These are phyloP conservation scores for Rhea pennata DNA, from an alignment of 2,113 vertebrate genomes.

Conservation along the genomic window DNA sequence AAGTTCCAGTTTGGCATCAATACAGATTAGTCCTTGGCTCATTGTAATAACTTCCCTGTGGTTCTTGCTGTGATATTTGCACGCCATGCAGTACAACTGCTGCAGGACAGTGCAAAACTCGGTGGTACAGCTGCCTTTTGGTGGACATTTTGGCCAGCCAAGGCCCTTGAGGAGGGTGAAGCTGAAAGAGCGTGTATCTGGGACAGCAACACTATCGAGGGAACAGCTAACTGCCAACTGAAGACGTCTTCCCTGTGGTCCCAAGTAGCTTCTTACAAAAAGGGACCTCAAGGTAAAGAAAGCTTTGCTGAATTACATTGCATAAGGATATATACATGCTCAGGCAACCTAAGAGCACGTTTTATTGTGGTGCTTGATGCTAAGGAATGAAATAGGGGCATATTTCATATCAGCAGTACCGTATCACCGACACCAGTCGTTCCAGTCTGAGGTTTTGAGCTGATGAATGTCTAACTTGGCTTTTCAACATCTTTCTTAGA, in stretches of 20 bases:
- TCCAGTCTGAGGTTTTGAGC: not conserved
- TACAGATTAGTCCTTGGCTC: not conserved
- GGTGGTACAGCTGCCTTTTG: not conserved
- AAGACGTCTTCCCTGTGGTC: not conserved
- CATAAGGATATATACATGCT: not conserved
- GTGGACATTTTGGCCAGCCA: not conserved
- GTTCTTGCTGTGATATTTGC: not conserved
- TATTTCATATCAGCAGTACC: not conserved
- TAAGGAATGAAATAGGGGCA: not conserved
- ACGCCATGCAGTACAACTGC: not conserved
- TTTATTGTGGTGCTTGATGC: not conserved
- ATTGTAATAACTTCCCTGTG: accelerated
- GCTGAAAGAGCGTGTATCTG: not conserved
- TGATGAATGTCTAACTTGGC: not conserved
- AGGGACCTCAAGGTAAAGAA: not conserved
- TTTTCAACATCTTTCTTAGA: no score
- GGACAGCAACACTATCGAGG: not conserved
- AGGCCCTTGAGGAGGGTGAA: not conserved
- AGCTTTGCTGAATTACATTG: not conserved
- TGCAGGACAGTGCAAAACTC: accelerated
- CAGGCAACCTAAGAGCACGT: not conserved
- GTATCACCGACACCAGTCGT: no score
- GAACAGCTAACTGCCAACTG: not conserved
- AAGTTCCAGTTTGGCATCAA: not conserved
- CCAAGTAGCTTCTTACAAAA: not conserved